Conservation (phyloP, 2,113 vertebrate species). For the Heterocephalus glaber region DNA sequence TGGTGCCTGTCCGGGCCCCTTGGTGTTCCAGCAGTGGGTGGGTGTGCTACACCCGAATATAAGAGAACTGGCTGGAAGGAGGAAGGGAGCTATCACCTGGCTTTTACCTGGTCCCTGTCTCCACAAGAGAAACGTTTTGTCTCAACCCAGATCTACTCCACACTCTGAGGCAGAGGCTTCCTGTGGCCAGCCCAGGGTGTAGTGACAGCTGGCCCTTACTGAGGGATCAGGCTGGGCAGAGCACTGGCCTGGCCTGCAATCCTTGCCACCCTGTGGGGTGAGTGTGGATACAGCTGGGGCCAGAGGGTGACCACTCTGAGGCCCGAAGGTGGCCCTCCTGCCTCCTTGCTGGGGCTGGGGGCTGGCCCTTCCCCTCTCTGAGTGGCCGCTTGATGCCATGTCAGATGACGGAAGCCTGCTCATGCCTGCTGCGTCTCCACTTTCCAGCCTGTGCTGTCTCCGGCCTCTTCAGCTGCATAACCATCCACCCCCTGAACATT, state of each 20-base stretch:
- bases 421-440: background rate
- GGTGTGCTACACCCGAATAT: background rate
- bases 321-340: accelerated
- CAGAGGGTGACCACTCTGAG: background rate
- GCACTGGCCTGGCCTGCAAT: accelerated
- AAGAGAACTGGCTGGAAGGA: background rate
- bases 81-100: background rate
- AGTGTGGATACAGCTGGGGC: background rate
- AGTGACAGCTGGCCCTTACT: background rate
- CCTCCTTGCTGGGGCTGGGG: background rate
- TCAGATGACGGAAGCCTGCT: background rate
- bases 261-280: accelerated
- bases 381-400: too few relatives aligned
- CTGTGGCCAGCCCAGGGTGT: background rate
- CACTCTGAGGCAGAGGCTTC: background rate
- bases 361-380: accelerated
- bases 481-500: conserved; percentile 96
- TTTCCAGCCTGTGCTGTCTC: conserved; percentile 91
- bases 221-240: background rate
- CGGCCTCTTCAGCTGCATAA: conserved; percentile 96
- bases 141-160: background rate
- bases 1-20: accelerated
- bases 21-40: too few relatives aligned
- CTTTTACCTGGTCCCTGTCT: background rate
- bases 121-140: background rate